Evolutionary conservation across 2,797 vertebrate species (phyloP), one percentile per base, ranked within the genome.

Genomic region (Oophaga sylvatica): DNA sequence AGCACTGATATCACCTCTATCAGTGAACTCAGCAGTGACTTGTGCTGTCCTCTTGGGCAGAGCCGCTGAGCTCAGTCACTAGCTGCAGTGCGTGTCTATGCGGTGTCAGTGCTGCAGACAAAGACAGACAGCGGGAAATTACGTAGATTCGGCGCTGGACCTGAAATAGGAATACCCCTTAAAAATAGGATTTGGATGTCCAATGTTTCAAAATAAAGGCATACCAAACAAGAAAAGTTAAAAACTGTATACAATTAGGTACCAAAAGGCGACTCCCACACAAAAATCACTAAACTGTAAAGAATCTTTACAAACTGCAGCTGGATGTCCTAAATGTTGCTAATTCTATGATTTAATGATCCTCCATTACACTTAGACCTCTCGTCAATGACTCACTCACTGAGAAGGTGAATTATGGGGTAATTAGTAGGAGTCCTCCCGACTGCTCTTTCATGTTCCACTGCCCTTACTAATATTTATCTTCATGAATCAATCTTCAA

Each of bases 401-500:
- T 11, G 29, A 80, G 79, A 59, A 26, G 35, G 8, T 81, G 70
- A 71, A 62, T 84, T 73, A 75, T 60, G 71, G n/a, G n/a, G 56
- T 67, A 71, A 62, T 84, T 59, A 56, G 56, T 83, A 56, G 12
- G 20, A 73, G 35, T 84, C 82, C 82, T 84, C 82, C 70, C 70
- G 15, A 20, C 22, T 45, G 68, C 5, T 60, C 71, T 84, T 22
- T 84, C 59, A 73, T 84, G 60, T 81, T 53, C 63, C 80, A n/a
- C 80, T 48, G 31, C 82, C 57, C 67, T 75, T 56, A 73, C 20
- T 59, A 84, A 73, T 75, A 84, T 84, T 73, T 60, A 22, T 84
- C 71, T 73, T 22, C 82, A 84, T 85, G 75, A 85, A 85, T 85
- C 83, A 84, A 67, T 77, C 62, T 85, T 48, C 92, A 92, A 91